Evolutionary conservation across 2,797 vertebrate species (phyloP).

Genomic region (Eospalax fontanierii): DNA sequence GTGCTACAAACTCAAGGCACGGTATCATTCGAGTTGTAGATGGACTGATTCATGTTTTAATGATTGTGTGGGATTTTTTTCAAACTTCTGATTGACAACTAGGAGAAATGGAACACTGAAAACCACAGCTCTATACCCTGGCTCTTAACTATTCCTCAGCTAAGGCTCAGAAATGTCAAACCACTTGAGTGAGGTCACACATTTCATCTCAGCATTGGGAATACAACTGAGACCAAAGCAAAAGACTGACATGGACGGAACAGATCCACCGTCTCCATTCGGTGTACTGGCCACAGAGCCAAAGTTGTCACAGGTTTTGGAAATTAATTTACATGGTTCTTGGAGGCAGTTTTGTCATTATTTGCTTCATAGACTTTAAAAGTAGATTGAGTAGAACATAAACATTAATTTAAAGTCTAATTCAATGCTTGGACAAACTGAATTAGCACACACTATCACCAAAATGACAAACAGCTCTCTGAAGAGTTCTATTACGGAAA

Average conservation of each 20-base stretch:
- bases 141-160: not conserved
- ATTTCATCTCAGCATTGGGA: not conserved
- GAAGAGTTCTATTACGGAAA: constrained; percentile 5
- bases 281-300: not conserved
- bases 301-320: not conserved
- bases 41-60: constrained; percentile 5
- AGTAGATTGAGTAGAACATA: constrained; percentile 47
- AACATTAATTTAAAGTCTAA: constrained; percentile 72
- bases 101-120: not conserved
- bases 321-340: constrained; percentile 30
- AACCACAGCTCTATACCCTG: not conserved
- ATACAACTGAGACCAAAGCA: not conserved
- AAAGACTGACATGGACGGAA: not conserved
- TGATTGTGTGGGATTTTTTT: not conserved
- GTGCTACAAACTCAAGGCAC: not conserved
- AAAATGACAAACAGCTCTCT: constrained; percentile 46
- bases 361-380: constrained; percentile 64
- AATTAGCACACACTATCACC: constrained; percentile 46
- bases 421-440: constrained; percentile 56
- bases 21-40: not conserved
- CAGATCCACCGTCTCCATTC: not conserved
- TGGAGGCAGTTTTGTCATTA: constrained; percentile 38
- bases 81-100: not conserved
- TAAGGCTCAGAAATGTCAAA: not conserved
- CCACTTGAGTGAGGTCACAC: not conserved